Conservation (phyloP, 2,113 vertebrate species). For the Mustela lutreola region DNA sequence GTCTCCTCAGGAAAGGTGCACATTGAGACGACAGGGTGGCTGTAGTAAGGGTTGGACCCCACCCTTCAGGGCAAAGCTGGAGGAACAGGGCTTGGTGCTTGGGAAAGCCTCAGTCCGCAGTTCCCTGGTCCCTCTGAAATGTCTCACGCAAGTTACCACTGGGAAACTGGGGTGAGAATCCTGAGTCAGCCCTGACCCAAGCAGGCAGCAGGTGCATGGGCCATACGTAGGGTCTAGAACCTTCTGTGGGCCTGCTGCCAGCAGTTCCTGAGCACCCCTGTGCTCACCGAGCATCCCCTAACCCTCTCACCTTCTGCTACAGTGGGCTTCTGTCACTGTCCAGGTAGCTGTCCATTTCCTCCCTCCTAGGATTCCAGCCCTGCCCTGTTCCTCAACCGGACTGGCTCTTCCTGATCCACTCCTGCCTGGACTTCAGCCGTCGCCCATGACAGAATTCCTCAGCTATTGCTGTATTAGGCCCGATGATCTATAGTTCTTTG, state of each 20-base stretch:
- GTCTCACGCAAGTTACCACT: neutral
- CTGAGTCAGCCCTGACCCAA: neutral
- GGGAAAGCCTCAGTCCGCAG: no score
- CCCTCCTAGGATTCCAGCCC: neutral
- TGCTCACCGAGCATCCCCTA: neutral
- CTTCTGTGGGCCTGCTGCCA: neutral
- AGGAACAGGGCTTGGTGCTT: neutral
- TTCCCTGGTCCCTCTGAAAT: neutral
- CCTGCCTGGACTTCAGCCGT: neutral
- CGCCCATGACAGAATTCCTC: neutral
- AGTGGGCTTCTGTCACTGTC: neutral
- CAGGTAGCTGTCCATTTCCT: accelerated
- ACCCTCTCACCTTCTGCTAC: accelerated
- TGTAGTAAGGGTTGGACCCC: accelerated
- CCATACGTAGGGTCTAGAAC: neutral
- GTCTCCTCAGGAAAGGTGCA: neutral
- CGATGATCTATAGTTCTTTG: neutral
- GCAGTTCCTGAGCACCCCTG: neutral
- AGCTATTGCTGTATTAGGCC: no score
- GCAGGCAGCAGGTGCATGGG: neutral
- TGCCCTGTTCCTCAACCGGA: neutral
- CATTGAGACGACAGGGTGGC: neutral
- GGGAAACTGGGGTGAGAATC: neutral
- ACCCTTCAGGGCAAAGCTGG: neutral
- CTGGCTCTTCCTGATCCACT: neutral